Evolutionary conservation across 1,140 invertebrate genomes (phyloP).

Genomic region (Apis dorsata): DNA sequence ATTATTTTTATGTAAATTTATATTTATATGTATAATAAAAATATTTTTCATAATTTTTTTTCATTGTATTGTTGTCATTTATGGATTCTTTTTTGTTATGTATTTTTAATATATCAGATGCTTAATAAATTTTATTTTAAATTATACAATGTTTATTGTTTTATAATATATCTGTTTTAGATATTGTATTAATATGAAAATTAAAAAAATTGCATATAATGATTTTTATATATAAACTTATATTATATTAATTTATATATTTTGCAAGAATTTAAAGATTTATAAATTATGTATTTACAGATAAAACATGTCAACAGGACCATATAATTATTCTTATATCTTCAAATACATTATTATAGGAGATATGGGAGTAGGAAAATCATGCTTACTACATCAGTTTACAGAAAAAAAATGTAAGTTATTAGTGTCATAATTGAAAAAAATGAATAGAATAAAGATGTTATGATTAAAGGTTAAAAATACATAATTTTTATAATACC

Average conservation of each 20-base stretch:
- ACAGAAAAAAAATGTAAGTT: conserved; percentile 99
- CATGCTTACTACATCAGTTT: conserved; percentile 99
- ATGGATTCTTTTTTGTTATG: not conserved
- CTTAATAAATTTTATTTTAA: not conserved
- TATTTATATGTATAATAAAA: not conserved
- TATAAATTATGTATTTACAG: conserved; percentile 53
- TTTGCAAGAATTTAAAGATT: not conserved
- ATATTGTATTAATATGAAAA: no score
- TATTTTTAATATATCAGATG: not conserved
- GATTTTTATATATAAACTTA: not conserved
- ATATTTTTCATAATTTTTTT: not conserved
- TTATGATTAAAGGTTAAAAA: not conserved
- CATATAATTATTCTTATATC: conserved; percentile 99
- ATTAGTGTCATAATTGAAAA: not conserved
- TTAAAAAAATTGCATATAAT: not conserved
- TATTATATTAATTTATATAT: not conserved
- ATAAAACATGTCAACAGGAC: conserved; percentile 91
- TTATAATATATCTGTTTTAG: not conserved
- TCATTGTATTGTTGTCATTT: not conserved
- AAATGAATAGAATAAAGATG: not conserved
- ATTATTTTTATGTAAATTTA: not conserved
- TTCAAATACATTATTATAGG: conserved; percentile 99
- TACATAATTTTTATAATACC: not conserved
- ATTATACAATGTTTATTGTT: not conserved
- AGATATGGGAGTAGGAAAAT: conserved; percentile 98